Base-by-base conservation (phyloP, 2,888 invertebrate genomes). In the Drosophila paranaensis region DNA sequence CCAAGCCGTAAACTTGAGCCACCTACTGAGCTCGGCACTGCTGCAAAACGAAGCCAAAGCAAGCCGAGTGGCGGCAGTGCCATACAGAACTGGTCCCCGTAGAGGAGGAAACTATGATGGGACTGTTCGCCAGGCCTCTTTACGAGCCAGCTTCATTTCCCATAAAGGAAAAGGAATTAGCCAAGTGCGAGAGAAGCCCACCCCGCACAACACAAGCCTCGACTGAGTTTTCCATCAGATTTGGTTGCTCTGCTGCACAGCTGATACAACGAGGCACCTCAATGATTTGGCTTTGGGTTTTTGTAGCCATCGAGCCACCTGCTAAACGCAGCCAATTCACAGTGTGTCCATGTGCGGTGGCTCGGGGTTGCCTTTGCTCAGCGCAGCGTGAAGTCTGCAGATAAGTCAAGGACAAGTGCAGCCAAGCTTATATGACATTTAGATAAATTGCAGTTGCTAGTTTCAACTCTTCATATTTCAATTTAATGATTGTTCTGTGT, bases 341-440 rank as follows among this genome's bases (percentile, higher is more conserved):
- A 55, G 54, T 54, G 58, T 64, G 43, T 13, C 60, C 58, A 20
- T 54, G 39, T 63, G 37, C 20, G 20, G 20, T 2, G 1, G 27
- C 27, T 37, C 14, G 1, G 13, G 14, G 3, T 25, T 43, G 51
- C 20, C 14, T 40, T 50, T 87, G 88, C 61, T 71, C 82, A 79
- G 79, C 67, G 74, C 74, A 83, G 82, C 82, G 85, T 76, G 71
- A 82, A 79, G 54, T 60, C 70, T 27, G 45, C 54, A 79, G 83
- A 84, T 87, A 85, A 85, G 82, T 82, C 77, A 76, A 70, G 75
- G 57, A 63, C 61, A 67, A 72, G 71, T 67, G 62, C 85, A 79
- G 71, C 55, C 61, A 71, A 74, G 46, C 73, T 77, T 71, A 64
- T 77, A 68, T 62, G 63, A 68, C 65, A 67, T 60, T 54, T 45